Percentiles rank a stretch among this genome's conserved stretches.
Conservation (phyloP, 2,888 invertebrate genomes). For the Octonoba sinensis region DNA sequence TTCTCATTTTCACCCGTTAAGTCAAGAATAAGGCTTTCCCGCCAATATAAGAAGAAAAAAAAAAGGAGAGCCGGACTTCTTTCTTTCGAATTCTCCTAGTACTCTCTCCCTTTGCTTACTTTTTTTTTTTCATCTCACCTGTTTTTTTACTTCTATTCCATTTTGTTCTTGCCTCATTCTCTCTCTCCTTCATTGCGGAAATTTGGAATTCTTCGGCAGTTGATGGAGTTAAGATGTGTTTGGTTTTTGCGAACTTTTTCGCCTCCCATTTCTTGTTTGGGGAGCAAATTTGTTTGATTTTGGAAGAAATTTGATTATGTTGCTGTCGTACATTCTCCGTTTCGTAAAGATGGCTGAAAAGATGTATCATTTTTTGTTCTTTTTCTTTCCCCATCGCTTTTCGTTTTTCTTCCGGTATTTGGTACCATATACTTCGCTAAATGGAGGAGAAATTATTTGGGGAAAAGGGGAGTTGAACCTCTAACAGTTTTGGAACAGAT, state of each 20-base stretch:
- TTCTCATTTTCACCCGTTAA: constrained; percentile 62
- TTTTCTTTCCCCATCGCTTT: background rate
- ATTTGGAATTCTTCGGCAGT: constrained; percentile 53
- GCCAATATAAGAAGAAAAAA: constrained; percentile 8
- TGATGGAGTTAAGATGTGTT: constrained; percentile 59
- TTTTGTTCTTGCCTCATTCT: constrained; percentile 11
- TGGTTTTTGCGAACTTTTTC: constrained; percentile 52
- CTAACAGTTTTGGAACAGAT: too few species aligned
- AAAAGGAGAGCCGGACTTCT: background rate
- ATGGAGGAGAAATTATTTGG: too few species aligned
- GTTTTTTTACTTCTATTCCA: constrained; percentile 18
- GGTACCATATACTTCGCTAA: background rate
- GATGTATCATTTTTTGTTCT: background rate
- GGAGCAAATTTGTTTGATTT: constrained; percentile 61
- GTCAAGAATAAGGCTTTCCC: constrained; percentile 46
- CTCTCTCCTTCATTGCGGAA: constrained; percentile 34
- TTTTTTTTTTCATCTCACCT: constrained; percentile 22
- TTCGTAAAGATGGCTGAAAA: background rate
- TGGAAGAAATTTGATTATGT: constrained; percentile 60
- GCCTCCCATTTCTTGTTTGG: constrained; percentile 44
- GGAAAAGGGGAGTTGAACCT: too few species aligned
- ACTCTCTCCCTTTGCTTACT: constrained; percentile 2
- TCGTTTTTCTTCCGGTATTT: background rate
- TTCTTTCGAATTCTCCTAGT: background rate
- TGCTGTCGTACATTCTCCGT: constrained; percentile 29